Conservation (phyloP, 2,113 vertebrate species). For the Cinclus mexicanus region DNA sequence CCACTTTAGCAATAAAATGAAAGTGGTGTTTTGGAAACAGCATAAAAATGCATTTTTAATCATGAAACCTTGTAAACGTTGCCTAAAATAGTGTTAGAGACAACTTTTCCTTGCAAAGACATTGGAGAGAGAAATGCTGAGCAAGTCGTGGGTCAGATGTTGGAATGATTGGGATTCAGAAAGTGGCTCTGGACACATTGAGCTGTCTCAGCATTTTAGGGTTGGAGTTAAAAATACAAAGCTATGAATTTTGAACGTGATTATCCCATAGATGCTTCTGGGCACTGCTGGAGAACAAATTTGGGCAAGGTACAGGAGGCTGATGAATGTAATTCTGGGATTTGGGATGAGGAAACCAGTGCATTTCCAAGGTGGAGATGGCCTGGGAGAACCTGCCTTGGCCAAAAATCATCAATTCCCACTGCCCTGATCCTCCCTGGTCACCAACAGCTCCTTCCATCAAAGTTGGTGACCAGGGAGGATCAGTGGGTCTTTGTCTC, state of each 20-base stretch:
- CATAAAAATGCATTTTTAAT: slow-evolving; percentile 62
- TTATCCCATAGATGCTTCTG: background rate
- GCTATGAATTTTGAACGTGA: slow-evolving; percentile 29
- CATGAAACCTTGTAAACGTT: slow-evolving; percentile 15
- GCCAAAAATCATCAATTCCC: background rate
- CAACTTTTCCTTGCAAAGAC: slow-evolving; percentile 14
- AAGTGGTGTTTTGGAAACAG: slow-evolving; percentile 28
- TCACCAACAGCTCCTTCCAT: background rate
- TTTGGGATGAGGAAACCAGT: background rate
- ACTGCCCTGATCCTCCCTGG: background rate
- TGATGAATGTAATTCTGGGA: background rate
- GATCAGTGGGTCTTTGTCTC: rapidly evolving
- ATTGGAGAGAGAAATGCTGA: background rate
- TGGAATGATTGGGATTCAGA: background rate
- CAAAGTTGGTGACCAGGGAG: no score
- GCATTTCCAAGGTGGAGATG: background rate
- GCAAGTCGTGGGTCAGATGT: background rate
- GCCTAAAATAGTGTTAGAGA: background rate
- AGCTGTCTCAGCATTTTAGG: slow-evolving; percentile 30
- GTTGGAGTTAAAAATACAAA: slow-evolving; percentile 36
- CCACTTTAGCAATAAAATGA: slow-evolving; percentile 43
- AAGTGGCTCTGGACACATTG: background rate
- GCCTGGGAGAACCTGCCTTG: background rate
- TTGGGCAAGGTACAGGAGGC: background rate
- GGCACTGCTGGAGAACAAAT: background rate